Base-by-base conservation (phyloP, 2,888 invertebrate genomes). In the Mamestra brassicae region DNA sequence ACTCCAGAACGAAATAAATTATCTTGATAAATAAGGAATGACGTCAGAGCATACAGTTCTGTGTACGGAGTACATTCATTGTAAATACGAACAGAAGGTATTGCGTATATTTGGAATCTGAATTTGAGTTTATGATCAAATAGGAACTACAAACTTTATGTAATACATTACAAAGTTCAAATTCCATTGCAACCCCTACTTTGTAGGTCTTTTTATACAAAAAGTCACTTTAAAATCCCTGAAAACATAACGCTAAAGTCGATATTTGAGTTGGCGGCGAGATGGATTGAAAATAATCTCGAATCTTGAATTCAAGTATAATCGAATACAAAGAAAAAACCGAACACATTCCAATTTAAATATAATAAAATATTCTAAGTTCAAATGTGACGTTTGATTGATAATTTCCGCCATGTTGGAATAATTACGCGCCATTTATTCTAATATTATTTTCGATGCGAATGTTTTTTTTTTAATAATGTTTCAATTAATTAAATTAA, bases 341-440 rank as follows among this genome's bases (percentile, higher is more conserved):
- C 38, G 38, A 38, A 38, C 38, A 38, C 38, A 38, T 38, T 38
- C 38, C 38, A 38, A 38, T 38, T 38, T 38, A 4, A 38, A 2
- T 26, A 38, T 38, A 38, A 71, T 7, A 66, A 70, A 81, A 67
- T 62, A 52, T 86, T 86, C 52, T 26, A 58, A 68, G 78, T 78
- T 76, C 58, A 74, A 81, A 84, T 77, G 65, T 78, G 78, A 82
- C 80, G 58, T 76, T 87, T 85, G 78, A 87, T 87, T 73, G 61
- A 78, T 76, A 71, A 73, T 74, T 76, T 87, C 85, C 76, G 78
- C 72, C 75, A 84, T 73, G 5, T 73, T 76, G 68, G 38, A 67
- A 79, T 80, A 74, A 76, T 78, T 78, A 78, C 15, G 54, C 58
- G 47, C 54, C 42, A 73, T 80, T 86, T 83, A 71, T 74, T 65